Evolutionary conservation across 1,140 invertebrate species (phyloP), one percentile per base, ranked within the genome.

Genomic region (Drosophila prosaltans): DNA sequence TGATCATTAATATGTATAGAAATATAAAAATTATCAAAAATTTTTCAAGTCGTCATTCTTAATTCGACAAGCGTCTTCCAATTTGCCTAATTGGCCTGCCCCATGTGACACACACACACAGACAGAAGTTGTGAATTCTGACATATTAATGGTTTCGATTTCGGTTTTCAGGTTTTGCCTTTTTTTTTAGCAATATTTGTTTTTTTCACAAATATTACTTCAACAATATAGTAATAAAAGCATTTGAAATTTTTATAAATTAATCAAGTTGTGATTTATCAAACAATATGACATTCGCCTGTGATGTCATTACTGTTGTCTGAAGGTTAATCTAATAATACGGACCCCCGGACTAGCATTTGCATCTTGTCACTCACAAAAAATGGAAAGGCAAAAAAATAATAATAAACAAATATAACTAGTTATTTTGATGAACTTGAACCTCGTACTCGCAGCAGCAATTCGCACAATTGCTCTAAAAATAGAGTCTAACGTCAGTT

Each of bases 251-350:
- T 57, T 89, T 78, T 75, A 80, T 89, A 89, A 83, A 89, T 88
- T 80, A 89, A 89, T 89, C 84, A 89, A 88, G 66, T 66, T 40
- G 67, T 89, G 84, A 88, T 88, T 88, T 84, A 88, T 88, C 59
- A 85, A 81, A 74, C 70, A 81, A 63, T 78, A 36, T 24, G 26
- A 43, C 57, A 65, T 55, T 54, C 58, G 72, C 69, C 72, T 74
- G 80, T 88, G 84, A 88, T 88, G 84, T 88, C 84, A 88, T 88
- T 84, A 88, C 78, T 69, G 63, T 21, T 55, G 67, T 26, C 32
- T 36, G 76, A 88, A 88, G 84, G 84, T 88, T 88, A 88, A 88
- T 88, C 83, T 71, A 88, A 88, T 88, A 85, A 82, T 78, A 82
- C 32, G 3, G 1, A 5, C 6, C 6, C 4, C 2, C 4, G 4